Conservation (phyloP, 2,888 invertebrate species). For the Leucophora obtusa region DNA sequence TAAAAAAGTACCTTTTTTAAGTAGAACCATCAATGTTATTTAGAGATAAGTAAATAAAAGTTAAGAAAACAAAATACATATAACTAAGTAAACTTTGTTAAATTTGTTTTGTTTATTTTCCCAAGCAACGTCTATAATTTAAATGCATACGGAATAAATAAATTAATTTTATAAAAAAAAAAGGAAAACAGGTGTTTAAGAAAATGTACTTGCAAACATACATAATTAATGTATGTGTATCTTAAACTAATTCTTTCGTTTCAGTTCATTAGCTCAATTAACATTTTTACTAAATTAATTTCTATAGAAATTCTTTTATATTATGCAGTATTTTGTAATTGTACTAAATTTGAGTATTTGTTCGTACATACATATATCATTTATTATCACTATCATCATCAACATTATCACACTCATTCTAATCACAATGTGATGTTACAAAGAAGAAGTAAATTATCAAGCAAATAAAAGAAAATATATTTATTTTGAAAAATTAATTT, state of each 20-base stretch:
- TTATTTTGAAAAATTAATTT: slow-evolving; percentile 32
- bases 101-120: slow-evolving; percentile 11
- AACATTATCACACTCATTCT: neutral
- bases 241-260: neutral
- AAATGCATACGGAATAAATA: neutral
- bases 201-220: neutral
- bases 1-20: slow-evolving; percentile 43
- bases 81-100: slow-evolving; percentile 30
- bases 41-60: slow-evolving; percentile 20
- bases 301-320: slow-evolving; percentile 31
- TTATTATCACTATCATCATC: slow-evolving; percentile 19
- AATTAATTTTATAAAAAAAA: neutral
- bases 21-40: slow-evolving; percentile 27
- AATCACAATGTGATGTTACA: slow-evolving; percentile 13
- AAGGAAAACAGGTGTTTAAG: neutral
- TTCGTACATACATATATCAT: neutral
- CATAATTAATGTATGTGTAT: neutral
- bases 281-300: slow-evolving; percentile 10
- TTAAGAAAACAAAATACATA: neutral
- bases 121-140: slow-evolving; percentile 11
- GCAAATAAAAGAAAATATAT: slow-evolving; percentile 17
- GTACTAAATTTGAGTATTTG: neutral
- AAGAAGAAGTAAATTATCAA: slow-evolving; percentile 20
- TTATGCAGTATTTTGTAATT: neutral
- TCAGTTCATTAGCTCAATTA: slow-evolving; percentile 10